Conservation (phyloP, 2,888 invertebrate species). For the Taenaris catops region DNA sequence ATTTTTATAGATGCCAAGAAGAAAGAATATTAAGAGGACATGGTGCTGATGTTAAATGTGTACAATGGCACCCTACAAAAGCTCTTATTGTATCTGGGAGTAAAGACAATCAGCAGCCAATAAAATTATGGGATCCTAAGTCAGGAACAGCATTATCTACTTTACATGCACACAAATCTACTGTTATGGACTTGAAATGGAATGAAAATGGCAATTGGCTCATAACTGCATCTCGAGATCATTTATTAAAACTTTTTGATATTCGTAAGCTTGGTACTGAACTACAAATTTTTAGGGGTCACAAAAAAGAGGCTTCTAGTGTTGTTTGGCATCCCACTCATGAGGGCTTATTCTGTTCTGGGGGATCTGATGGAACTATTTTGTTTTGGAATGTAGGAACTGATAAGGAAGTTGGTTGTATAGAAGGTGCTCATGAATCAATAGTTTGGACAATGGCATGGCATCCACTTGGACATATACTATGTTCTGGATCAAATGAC, state of each 20-base stretch:
- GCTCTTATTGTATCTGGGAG: constrained; percentile 98
- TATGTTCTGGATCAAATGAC: constrained; percentile 99
- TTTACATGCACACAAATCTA: constrained; percentile 99
- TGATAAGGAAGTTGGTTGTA: constrained; percentile 98
- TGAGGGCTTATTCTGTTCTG: constrained; percentile 97
- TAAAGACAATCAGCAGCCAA: constrained; percentile 99
- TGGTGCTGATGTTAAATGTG: constrained; percentile 99
- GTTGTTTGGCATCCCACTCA: constrained; percentile 99
- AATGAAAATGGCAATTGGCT: constrained; percentile 99
- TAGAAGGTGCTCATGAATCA: constrained; percentile 99
- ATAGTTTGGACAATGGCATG: constrained; percentile 99
- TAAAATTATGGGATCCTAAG: constrained; percentile 99
- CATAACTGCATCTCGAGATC: constrained; percentile 98
- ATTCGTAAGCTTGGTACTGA: constrained; percentile 97
- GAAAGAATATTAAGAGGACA: constrained; percentile 96
- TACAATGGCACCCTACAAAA: constrained; percentile 99
- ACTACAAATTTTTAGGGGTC: constrained; percentile 98
- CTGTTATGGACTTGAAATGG: constrained; percentile 99
- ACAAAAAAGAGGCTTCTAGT: constrained; percentile 98
- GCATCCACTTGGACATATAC: constrained; percentile 99
- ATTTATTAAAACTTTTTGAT: constrained; percentile 98
- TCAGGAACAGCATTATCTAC: constrained; percentile 97
- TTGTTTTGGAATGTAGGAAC: constrained; percentile 99
- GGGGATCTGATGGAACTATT: constrained; percentile 99
- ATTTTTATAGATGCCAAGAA: constrained; percentile 97